Base-by-base conservation (phyloP, 1,140 invertebrate species). In the Aethina tumida region DNA sequence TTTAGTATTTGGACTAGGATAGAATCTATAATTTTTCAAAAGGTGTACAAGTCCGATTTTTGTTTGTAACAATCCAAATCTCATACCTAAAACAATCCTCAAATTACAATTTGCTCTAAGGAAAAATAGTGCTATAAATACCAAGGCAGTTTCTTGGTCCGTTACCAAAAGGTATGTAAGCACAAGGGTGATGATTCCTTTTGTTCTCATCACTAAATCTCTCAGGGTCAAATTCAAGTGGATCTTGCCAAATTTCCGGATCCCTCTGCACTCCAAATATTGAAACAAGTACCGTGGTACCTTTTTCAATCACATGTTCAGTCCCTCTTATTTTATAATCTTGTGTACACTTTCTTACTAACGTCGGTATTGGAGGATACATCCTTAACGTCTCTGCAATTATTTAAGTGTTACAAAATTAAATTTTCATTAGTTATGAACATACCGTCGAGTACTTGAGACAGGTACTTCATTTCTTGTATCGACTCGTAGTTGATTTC, bases 381-480 rank as follows among this genome's bases (percentile, higher is more conserved):
- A 71, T 71, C 12, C 80, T 65, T 42, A 82, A 56, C 1, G 78
- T 75, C 63, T 81, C 79, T 73, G 52, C 22, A 53, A 34, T n/a
- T n/a, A n/a, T n/a, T n/a, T n/a, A n/a, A n/a, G n/a, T n/a, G n/a
- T n/a, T n/a, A n/a, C n/a, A n/a, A n/a, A n/a, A n/a, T n/a, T n/a
- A n/a, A n/a, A n/a, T n/a, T n/a, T n/a, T n/a, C n/a, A n/a, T n/a
- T n/a, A n/a, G n/a, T n/a, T n/a, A n/a, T 12, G 19, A 35, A 19
- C 12, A 53, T 39, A 53, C 78, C 76, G 18, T 59, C 54, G 26
- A 48, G 17, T 15, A 41, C 43, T 30, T 36, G 32, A 6, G 41
- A 27, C 22, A 73, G 36, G 45, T 70, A 71, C 16, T 57, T 44
- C 44, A 70, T 53, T 24, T 61, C 52, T 4, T 58, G 53, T 3